These are phyloP conservation scores for Coptotermes formosanus DNA, from an alignment of 1,140 invertebrate genomes.

Conservation along the genomic window DNA sequence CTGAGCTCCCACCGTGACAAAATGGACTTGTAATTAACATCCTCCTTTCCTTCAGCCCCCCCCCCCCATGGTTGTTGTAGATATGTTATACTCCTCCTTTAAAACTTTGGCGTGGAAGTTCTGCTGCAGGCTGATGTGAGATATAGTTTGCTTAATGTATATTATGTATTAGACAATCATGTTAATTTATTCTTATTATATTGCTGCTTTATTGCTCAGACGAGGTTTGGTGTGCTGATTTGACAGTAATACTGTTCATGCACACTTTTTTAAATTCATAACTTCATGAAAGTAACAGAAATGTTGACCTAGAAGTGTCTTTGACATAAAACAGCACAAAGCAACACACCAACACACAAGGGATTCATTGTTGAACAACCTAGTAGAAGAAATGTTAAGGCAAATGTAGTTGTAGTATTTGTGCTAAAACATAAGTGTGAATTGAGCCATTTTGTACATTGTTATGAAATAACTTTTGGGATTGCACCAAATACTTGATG, in stretches of 20 bases:
- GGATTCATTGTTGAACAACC: neutral
- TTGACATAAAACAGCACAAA: neutral
- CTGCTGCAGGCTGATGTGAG: neutral
- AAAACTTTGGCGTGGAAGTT: neutral
- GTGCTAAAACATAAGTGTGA: neutral
- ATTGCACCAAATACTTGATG: neutral
- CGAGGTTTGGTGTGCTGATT: neutral
- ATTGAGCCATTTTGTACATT: neutral
- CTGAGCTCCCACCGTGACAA: conserved; percentile 8
- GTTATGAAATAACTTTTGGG: neutral
- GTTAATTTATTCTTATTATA: conserved; percentile 7
- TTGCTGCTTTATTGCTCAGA: neutral
- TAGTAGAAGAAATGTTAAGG: neutral
- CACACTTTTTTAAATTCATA: neutral
- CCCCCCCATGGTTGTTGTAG: neutral
- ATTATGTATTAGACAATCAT: neutral
- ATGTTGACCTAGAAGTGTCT: conserved; percentile 3
- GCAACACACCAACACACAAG: neutral
- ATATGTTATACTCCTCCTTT: neutral
- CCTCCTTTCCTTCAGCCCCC: neutral
- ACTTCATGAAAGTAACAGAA: neutral
- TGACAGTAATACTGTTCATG: neutral
- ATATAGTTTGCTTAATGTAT: neutral
- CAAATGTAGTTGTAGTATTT: neutral
- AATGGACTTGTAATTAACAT: neutral